Evolutionary conservation across 92 coral and sea anemone genomes (phyloP), one percentile per base, ranked within the genome.

Genomic region (Epizoanthus ramosus): DNA sequence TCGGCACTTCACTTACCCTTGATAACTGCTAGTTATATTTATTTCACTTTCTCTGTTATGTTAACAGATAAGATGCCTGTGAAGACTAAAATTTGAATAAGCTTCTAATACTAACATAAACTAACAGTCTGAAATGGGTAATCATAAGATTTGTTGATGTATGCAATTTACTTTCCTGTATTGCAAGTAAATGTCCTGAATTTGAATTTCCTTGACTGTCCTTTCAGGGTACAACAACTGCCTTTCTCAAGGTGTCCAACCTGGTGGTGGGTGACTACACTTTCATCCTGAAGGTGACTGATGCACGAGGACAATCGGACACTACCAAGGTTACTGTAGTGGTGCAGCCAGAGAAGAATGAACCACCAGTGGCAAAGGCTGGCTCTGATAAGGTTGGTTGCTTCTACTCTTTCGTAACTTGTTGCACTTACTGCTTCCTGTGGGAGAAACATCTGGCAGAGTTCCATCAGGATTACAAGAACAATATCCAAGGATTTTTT

Each of bases 231-330:
- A 96, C 94, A 43, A 96, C 91, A 19, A 87, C 94, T 8, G 97
- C 93, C 18, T 84, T 79, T 63, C 94, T 96, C 8, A 94, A 90
- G 83, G 99, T 96, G 57, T 96, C 99, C 85, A 96, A 96, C 80
- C 92, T 96, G 92, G 95, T 96, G 9, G 93, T 92, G 77, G 99
- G 99, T 45, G 99, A 96, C 90, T 96, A 96, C 87, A 90, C 95
- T 8, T 96, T 96, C 79, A 81, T 94, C 45, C 88, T 96, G n/a
- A 96, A 96, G 83, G 99, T 96, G 83, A 96, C 99, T 8, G 99
- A 96, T 80, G 87, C 96, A 24, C 95, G 99, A 8, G 99, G 97
- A 64, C 97, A 94, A 85, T 87, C 91, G 10, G 87, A 92, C 86
- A 89, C 89, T 28, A 92, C 98, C 10, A 89, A 88, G 37, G 97